These are phyloP conservation scores for Drosophila austrosaltans DNA, from an alignment of 2,888 invertebrate species.

Conservation along the genomic window DNA sequence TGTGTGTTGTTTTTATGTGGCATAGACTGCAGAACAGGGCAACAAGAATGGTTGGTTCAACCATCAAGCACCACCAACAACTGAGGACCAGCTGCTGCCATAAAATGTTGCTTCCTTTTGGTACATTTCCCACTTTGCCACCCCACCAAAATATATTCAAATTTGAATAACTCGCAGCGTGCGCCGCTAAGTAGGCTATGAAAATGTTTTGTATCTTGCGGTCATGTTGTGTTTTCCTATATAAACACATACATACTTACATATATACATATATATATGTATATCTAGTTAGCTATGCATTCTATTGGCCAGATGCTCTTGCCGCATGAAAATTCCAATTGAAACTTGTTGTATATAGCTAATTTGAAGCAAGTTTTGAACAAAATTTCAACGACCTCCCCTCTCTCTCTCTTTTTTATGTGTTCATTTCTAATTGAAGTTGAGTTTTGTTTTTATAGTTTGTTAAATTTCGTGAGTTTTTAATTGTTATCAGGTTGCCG, in stretches of 20 bases:
- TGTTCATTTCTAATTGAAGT: no score
- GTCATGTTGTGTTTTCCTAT: constrained; percentile 9
- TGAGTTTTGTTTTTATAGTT: no score
- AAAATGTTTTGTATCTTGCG: constrained; percentile 43
- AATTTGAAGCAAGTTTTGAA: no score
- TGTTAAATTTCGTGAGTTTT: no score
- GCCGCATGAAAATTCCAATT: background rate
- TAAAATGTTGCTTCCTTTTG: constrained; percentile 6
- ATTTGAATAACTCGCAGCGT: constrained; percentile 70
- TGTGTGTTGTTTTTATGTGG: constrained; percentile 2
- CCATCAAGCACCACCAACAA: background rate
- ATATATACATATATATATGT: background rate
- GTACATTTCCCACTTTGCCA: background rate
- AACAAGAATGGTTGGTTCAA: background rate
- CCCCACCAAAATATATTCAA: constrained; percentile 58
- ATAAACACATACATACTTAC: constrained; percentile 2
- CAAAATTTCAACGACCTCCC: no score
- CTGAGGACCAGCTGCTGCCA: constrained; percentile 11
- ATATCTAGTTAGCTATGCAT: constrained; percentile 9
- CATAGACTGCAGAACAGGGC: constrained; percentile 2
- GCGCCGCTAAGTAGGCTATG: constrained; percentile 70
- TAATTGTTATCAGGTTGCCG: no score
- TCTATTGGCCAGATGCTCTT: background rate
- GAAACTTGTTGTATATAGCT: background rate
- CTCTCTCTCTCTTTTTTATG: background rate